phyloP scores from a whole-genome alignment of 2,797 vertebrate genomes.

The Todus mexicanus region DNA sequence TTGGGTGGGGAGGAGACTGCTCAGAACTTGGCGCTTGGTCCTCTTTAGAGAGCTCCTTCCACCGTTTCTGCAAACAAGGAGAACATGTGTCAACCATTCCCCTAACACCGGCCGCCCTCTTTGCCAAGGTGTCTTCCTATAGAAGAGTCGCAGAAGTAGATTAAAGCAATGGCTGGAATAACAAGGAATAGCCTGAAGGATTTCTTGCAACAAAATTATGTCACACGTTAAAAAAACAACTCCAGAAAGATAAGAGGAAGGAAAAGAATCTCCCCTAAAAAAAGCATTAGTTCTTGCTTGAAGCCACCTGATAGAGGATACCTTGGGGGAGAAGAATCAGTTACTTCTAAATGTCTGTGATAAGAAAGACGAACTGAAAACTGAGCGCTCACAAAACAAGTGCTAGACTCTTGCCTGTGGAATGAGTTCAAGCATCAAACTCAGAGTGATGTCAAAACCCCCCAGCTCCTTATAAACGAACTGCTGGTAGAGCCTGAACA shows the following conservation, averaged over 20 bases:
- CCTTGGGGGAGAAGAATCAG: not conserved
- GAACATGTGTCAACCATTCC: not conserved
- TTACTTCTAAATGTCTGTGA: not conserved
- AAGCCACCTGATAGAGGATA: not conserved
- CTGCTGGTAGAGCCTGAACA: not conserved
- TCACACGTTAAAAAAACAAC: not conserved
- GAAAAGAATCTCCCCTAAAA: not conserved
- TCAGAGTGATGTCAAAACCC: not conserved
- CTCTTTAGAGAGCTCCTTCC: constrained; percentile 79
- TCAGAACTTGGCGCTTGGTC: constrained; percentile 76
- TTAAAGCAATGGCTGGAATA: not conserved
- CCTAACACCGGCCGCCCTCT: not conserved
- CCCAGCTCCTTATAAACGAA: not conserved
- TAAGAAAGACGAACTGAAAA: not conserved
- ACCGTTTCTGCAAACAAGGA: constrained; percentile 69
- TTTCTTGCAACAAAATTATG: not conserved
- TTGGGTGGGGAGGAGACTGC: constrained; percentile 73
- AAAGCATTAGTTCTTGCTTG: not conserved
- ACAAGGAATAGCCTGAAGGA: not conserved
- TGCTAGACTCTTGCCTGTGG: fast-evolving
- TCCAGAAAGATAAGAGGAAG: not conserved
- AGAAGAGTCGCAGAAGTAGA: not conserved
- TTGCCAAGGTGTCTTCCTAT: not conserved
- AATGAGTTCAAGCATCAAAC: not conserved
- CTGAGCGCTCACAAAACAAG: not conserved